Percentiles rank a stretch among this genome's conserved stretches.
Evolutionary conservation across 1,140 invertebrate species (phyloP).

Genomic region (Mizuhopecten yessoensis): DNA sequence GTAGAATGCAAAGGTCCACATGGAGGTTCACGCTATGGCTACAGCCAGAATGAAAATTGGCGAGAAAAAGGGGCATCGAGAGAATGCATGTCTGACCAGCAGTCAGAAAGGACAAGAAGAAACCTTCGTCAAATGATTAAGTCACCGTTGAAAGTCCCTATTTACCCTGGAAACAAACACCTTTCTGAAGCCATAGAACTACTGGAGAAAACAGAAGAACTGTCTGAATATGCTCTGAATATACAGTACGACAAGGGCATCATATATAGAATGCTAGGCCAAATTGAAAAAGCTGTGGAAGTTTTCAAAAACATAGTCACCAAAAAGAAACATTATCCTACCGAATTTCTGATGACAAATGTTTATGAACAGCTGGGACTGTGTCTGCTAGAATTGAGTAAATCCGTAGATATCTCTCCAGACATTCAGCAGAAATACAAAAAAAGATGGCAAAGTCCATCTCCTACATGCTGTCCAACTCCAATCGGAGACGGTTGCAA

Average conservation of each 20-base stretch:
- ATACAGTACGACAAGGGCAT: neutral
- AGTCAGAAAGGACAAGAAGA: neutral
- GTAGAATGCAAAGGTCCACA: too few species aligned
- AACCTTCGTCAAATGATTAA: neutral
- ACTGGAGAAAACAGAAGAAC: neutral
- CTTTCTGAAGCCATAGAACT: neutral
- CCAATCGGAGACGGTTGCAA: neutral
- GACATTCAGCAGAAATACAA: neutral
- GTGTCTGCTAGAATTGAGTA: neutral
- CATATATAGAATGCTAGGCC: neutral
- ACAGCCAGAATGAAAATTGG: too few species aligned
- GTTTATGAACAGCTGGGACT: constrained; percentile 3
- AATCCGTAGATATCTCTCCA: neutral
- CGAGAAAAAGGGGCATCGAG: too few species aligned
- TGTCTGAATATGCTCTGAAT: neutral
- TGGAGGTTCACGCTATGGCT: too few species aligned
- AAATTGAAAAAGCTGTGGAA: neutral
- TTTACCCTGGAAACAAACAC: neutral
- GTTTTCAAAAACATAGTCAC: neutral
- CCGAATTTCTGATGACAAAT: neutral
- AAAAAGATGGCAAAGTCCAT: neutral
- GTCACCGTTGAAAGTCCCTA: neutral
- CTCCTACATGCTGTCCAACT: neutral
- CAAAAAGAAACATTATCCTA: neutral
- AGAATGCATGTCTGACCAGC: too few species aligned